These are phyloP conservation scores for Grammomys surdaster DNA, from an alignment of 2,113 vertebrate species.

Conservation along the genomic window DNA sequence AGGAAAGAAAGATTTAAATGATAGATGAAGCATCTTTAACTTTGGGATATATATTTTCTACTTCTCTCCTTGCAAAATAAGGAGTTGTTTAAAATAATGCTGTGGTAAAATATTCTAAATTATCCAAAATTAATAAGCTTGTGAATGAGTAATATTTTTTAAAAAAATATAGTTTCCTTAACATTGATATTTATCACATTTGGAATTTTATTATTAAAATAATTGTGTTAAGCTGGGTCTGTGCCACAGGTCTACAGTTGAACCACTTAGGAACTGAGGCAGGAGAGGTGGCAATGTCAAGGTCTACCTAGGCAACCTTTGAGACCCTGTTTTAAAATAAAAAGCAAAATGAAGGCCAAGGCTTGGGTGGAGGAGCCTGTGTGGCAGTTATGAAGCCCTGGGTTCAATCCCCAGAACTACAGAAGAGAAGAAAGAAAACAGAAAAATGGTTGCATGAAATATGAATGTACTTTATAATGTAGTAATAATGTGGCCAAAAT, in stretches of 20 bases:
- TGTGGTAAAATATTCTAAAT: slow-evolving; percentile 31
- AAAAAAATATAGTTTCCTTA: slow-evolving; percentile 14
- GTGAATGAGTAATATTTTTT: background rate
- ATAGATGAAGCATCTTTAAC: background rate
- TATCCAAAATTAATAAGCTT: slow-evolving; percentile 34
- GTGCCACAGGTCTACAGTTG: background rate
- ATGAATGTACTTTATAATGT: slow-evolving; percentile 22
- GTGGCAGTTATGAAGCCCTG: background rate
- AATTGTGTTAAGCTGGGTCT: too few relatives aligned
- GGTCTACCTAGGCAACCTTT: background rate
- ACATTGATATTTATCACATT: slow-evolving; percentile 17
- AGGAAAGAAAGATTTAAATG: background rate
- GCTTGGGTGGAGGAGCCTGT: too few relatives aligned
- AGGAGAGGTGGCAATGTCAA: background rate
- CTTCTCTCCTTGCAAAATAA: slow-evolving; percentile 4
- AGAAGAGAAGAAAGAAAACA: background rate
- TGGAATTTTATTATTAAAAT: background rate
- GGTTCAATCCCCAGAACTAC: too few relatives aligned
- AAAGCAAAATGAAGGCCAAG: background rate
- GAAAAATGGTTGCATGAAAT: background rate
- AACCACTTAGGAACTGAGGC: background rate
- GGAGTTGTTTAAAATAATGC: slow-evolving; percentile 35
- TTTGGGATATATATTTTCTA: background rate
- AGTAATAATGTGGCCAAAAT: background rate
- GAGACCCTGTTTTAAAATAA: background rate